phyloP scores from a whole-genome alignment of 2,797 vertebrate species.

The Xenops minutus region DNA sequence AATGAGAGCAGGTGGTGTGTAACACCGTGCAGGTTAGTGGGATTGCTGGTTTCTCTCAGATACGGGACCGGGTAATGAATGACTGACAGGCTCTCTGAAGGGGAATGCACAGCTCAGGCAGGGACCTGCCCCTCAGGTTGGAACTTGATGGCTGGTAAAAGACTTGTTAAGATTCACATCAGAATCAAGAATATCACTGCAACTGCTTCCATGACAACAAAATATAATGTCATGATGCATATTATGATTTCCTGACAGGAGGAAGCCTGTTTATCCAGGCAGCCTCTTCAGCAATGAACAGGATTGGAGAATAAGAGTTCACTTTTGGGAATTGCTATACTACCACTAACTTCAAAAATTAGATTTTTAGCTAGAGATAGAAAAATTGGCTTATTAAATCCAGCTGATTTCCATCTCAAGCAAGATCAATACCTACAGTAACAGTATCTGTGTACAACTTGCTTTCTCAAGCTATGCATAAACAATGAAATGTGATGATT shows the following conservation, averaged over 20 bases:
- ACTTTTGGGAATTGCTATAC: background rate
- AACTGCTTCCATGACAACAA: slow-evolving; percentile 64
- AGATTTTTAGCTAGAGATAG: background rate
- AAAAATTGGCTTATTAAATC: background rate
- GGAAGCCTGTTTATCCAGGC: slow-evolving; percentile 9
- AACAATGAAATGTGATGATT: background rate
- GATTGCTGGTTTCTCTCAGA: background rate
- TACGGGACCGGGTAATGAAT: background rate
- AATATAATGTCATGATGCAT: slow-evolving; percentile 34
- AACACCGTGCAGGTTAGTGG: background rate
- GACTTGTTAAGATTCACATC: slow-evolving; percentile 51
- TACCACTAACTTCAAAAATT: background rate
- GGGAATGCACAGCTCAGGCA: background rate
- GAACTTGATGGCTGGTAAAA: slow-evolving; percentile 34
- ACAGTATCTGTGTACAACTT: rapidly evolving
- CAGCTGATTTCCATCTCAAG: background rate
- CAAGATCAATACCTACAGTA: background rate
- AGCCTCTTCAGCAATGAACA: background rate
- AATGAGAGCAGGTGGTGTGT: background rate
- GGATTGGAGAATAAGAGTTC: background rate
- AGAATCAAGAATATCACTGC: slow-evolving; percentile 44
- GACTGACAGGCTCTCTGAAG: slow-evolving; percentile 19
- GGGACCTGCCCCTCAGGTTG: background rate
- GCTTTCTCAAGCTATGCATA: background rate
- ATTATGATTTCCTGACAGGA: slow-evolving; percentile 36